These are phyloP conservation scores for Zaprionus davidi DNA, from an alignment of 1,140 invertebrate species.

Conservation along the genomic window DNA sequence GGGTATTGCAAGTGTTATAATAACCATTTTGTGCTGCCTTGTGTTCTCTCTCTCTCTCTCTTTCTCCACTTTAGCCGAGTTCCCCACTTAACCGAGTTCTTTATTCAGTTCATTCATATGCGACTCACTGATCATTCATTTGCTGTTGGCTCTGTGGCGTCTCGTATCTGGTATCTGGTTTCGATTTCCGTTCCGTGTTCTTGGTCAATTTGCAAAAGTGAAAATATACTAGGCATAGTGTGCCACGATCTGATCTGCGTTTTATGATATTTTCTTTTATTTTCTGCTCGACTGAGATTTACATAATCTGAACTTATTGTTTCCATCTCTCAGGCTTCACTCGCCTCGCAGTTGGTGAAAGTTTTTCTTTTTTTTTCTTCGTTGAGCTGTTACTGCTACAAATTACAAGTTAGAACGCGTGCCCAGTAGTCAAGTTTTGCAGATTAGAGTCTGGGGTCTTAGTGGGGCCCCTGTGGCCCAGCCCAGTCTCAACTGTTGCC, in stretches of 20 bases:
- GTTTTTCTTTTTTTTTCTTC: conserved; percentile 34
- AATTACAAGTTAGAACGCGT: conserved; percentile 74
- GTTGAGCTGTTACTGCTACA: conserved; percentile 40
- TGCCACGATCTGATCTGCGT: conserved; percentile 24
- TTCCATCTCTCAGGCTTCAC: conserved; percentile 5
- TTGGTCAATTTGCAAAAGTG: conserved; percentile 73
- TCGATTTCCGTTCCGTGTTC: conserved; percentile 69
- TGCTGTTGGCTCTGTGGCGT: background rate
- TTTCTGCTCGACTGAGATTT: conserved; percentile 52
- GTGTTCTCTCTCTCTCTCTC: background rate
- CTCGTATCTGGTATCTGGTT: conserved; percentile 37
- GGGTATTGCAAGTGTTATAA: conserved; percentile 11
- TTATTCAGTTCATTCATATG: conserved; percentile 31
- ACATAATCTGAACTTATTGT: conserved; percentile 61
- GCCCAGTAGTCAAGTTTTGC: conserved; percentile 62
- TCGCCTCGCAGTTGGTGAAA: conserved; percentile 55
- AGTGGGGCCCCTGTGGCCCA: background rate
- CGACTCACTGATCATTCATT: conserved; percentile 27
- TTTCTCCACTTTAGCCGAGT: conserved; percentile 1
- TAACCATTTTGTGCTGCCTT: background rate
- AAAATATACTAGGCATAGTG: conserved; percentile 55
- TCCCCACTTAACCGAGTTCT: conserved; percentile 24
- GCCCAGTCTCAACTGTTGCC: conserved; percentile 38
- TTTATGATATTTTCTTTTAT: conserved; percentile 20
- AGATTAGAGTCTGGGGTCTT: conserved; percentile 28